Conservation (phyloP, 2,113 vertebrate species). For the Lucifuga dentata region DNA sequence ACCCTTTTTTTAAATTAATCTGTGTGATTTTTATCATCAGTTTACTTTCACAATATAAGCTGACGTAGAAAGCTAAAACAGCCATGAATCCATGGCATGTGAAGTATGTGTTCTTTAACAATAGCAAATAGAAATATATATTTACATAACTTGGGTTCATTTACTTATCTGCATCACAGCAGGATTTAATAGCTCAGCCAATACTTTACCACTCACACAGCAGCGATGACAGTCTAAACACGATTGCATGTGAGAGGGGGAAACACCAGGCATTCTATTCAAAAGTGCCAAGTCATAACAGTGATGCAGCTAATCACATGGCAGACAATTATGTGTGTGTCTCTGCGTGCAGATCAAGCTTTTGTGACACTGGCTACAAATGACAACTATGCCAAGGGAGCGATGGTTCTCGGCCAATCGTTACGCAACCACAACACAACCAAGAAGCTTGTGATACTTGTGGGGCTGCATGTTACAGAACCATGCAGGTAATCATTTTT, state of each 20-base stretch:
- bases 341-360: slow-evolving; percentile 88
- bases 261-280: too few relatives aligned
- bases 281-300: neutral
- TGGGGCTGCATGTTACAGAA: slow-evolving; percentile 90
- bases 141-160: neutral
- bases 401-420: slow-evolving; percentile 93
- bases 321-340: slow-evolving; percentile 28
- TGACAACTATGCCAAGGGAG: slow-evolving; percentile 94
- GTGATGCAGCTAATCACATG: neutral
- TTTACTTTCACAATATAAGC: too few relatives aligned
- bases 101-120: too few relatives aligned
- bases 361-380: slow-evolving; percentile 97
- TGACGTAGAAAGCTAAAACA: too few relatives aligned
- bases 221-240: neutral
- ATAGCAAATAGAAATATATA: neutral
- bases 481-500: slow-evolving; percentile 72
- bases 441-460: slow-evolving; percentile 86
- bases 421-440: slow-evolving; percentile 89
- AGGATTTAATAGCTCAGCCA: neutral
- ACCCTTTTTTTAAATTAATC: too few relatives aligned
- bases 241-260: neutral
- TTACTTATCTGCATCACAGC: neutral
- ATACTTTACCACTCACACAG: neutral
- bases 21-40: too few relatives aligned
- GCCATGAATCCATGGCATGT: too few relatives aligned